Base-by-base conservation (phyloP, 2,888 invertebrate genomes). In the Agrochola lychnidis region DNA sequence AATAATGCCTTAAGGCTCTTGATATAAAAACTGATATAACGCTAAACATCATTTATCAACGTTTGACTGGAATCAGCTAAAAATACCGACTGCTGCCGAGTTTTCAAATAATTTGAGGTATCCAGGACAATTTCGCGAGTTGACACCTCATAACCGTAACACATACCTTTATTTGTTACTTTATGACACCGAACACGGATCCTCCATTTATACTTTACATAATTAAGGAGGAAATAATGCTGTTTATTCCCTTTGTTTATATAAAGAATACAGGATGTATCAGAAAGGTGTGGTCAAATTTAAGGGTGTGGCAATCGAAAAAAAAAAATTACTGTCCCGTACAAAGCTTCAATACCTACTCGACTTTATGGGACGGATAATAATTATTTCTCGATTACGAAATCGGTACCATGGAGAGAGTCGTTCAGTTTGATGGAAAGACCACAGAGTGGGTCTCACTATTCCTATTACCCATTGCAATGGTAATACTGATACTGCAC, bases 151-250 rank as follows among this genome's bases (percentile, higher is more conserved):
- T 75, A 51, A 19, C 5, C 48, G 14, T 51, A 70, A 70, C 63
- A 70, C 30, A 64, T 71, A 59, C 64, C 76, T 77, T 82, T 66
- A 75, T 73, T 82, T 64, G 59, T 51, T 69, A 75, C 70, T 73
- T 76, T 76, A 83, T 72, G 82, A 79, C 83, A 77, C 53, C 59
- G 22, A 79, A 86, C 84, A 86, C 73, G 87, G 64, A 76, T 79
- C 72, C 67, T 84, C 81, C 82, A 83, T 87, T 86, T 84, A 79
- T 48, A 78, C 72, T 74, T 73, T 78, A 73, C 79, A 77, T 82
- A 81, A 82, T 84, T 84, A 82, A 78, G 70, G 42, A 73, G 61
- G 42, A 77, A 73, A 25, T 59, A 75, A 78, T 73, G 73, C 70
- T 82, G 73, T 66, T 76, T 75, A 75, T 75, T 81, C 81, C 62